Percentiles rank a stretch among this genome's conserved stretches.
phyloP scores from a whole-genome alignment of 2,888 invertebrate genomes.

The Smittia sp. region DNA sequence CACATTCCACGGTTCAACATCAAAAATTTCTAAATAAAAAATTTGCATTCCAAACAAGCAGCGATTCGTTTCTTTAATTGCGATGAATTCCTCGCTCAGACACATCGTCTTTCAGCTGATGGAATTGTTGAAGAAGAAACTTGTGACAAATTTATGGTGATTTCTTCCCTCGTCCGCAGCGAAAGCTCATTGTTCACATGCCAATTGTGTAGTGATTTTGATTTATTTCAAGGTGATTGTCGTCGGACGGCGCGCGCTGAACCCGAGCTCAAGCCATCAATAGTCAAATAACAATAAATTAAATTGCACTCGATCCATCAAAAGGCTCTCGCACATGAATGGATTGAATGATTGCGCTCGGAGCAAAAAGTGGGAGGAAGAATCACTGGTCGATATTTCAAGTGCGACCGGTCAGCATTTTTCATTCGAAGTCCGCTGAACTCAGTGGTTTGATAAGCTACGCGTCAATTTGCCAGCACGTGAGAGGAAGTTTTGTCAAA shows the following conservation, averaged over 20 bases:
- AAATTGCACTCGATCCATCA: slow-evolving; percentile 34
- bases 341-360: slow-evolving; percentile 14
- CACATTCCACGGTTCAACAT: too few relatives aligned
- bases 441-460: neutral
- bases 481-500: slow-evolving; percentile 3
- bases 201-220: slow-evolving; percentile 19
- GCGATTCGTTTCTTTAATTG: too few relatives aligned
- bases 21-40: neutral
- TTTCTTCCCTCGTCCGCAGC: neutral
- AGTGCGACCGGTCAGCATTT: neutral
- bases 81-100: neutral
- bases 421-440: neutral
- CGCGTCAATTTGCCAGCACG: neutral
- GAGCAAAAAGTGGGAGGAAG: neutral
- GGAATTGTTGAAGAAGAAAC: neutral
- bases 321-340: neutral
- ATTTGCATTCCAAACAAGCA: neutral
- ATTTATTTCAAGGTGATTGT: slow-evolving; percentile 39
- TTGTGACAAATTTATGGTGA: slow-evolving; percentile 15
- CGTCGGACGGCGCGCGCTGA: neutral
- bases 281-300: slow-evolving; percentile 32
- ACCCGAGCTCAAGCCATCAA: neutral
- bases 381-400: neutral
- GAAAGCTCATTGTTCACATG: slow-evolving; percentile 9
- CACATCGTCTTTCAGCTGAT: neutral